A percentile compares a stretch with the other conserved stretches of the same genome.
These are phyloP conservation scores for Synergus itoensis DNA, from an alignment of 2,888 invertebrate species.

Conservation along the genomic window DNA sequence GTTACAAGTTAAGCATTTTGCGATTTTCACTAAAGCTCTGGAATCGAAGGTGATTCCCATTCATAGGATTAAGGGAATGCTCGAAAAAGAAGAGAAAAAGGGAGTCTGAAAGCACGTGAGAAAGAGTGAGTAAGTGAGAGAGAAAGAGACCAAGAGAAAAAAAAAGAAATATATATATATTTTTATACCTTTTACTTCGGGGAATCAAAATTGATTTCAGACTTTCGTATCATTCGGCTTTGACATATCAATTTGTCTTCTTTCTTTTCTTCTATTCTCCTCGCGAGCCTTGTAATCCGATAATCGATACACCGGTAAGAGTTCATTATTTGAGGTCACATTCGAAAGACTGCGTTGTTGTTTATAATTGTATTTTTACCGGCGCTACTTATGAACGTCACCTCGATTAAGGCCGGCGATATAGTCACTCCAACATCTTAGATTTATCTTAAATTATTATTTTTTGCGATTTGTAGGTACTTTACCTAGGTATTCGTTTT, in stretches of 20 bases:
- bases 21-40: slow-evolving; percentile 50
- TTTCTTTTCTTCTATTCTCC: slow-evolving; percentile 46
- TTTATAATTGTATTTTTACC: slow-evolving; percentile 50
- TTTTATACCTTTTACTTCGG: slow-evolving; percentile 62
- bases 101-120: slow-evolving; percentile 40
- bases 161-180: slow-evolving; percentile 61
- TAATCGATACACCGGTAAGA: slow-evolving; percentile 56
- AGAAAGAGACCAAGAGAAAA: slow-evolving; percentile 55
- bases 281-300: slow-evolving; percentile 47
- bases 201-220: slow-evolving; percentile 51
- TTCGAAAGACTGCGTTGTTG: slow-evolving; percentile 64
- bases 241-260: slow-evolving; percentile 45
- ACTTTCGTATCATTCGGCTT: slow-evolving; percentile 49
- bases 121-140: slow-evolving; percentile 43
- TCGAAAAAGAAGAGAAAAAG: slow-evolving; percentile 51
- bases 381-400: slow-evolving; percentile 63
- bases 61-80: slow-evolving; percentile 54
- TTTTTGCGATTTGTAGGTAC: slow-evolving; percentile 55
- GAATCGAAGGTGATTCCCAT: slow-evolving; percentile 49
- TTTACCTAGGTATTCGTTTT: slow-evolving; percentile 66
- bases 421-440: slow-evolving; percentile 58
- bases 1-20: slow-evolving; percentile 50
- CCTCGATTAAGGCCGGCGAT: slow-evolving; percentile 63
- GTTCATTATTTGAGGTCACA: slow-evolving; percentile 69
- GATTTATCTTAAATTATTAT: slow-evolving; percentile 61